These are phyloP conservation scores for Argyresthia albistria DNA, from an alignment of 2,888 invertebrate genomes.

Conservation along the genomic window DNA sequence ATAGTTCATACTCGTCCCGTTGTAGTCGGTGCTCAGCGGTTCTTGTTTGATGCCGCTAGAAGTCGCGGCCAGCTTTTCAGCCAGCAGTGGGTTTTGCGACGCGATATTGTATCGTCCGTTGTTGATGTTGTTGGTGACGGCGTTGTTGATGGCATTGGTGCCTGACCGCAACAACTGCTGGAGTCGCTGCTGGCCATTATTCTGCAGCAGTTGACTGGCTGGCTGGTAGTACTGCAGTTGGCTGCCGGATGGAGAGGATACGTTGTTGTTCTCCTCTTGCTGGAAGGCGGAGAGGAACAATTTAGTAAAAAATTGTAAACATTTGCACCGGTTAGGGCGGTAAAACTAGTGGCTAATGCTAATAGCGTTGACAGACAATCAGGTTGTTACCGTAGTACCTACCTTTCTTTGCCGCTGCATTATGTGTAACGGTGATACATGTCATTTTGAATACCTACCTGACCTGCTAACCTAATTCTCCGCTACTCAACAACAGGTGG, in stretches of 20 bases:
- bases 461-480: too few relatives aligned
- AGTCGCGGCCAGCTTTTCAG: constrained; percentile 87
- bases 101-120: constrained; percentile 83
- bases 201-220: constrained; percentile 46
- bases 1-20: constrained; percentile 64
- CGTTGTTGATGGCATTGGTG: constrained; percentile 60
- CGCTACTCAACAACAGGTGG: too few relatives aligned
- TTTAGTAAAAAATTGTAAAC: not conserved
- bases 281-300: constrained; percentile 30
- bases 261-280: constrained; percentile 71
- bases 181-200: constrained; percentile 55
- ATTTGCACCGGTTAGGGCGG: too few relatives aligned
- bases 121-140: constrained; percentile 57
- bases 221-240: constrained; percentile 62
- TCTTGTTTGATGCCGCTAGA: constrained; percentile 73
- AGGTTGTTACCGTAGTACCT: too few relatives aligned
- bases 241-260: constrained; percentile 53
- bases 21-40: constrained; percentile 63
- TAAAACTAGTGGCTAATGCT: too few relatives aligned
- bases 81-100: constrained; percentile 88
- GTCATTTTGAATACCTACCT: too few relatives aligned
- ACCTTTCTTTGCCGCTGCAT: too few relatives aligned
- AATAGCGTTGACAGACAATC: too few relatives aligned
- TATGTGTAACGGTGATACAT: too few relatives aligned
- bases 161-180: constrained; percentile 60